Evolutionary conservation across 2,113 vertebrate genomes (phyloP).

Genomic region (Paradisaea rubra): DNA sequence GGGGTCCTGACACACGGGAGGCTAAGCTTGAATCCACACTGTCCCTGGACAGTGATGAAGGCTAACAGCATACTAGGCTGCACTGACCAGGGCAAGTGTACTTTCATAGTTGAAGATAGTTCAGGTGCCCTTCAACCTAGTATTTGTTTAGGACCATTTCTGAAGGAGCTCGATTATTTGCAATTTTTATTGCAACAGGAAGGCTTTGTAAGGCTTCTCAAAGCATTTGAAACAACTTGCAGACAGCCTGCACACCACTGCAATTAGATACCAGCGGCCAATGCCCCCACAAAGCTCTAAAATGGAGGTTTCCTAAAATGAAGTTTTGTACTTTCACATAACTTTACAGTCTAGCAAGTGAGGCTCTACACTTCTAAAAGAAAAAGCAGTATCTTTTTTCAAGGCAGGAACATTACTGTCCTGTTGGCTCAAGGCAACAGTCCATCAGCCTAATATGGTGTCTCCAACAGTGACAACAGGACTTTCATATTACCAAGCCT

Average conservation of each 20-base stretch:
- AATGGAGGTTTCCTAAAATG: not conserved
- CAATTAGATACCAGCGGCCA: not conserved
- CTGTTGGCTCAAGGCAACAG: not conserved
- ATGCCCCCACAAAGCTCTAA: not conserved
- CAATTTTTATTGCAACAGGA: not conserved
- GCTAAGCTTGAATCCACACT: not conserved
- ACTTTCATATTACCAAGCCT: not conserved
- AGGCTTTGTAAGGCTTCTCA: not conserved
- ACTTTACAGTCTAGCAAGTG: not conserved
- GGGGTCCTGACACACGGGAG: not conserved
- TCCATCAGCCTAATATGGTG: not conserved
- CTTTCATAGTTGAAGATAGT: not conserved
- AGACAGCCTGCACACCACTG: not conserved
- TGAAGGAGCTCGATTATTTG: not conserved
- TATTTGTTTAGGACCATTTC: not conserved
- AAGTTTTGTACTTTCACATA: not conserved
- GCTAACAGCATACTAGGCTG: not conserved
- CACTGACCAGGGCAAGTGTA: not conserved
- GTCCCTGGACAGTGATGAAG: not conserved
- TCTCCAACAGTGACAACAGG: not conserved
- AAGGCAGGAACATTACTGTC: not conserved
- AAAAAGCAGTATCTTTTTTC: not conserved
- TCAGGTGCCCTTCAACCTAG: not conserved
- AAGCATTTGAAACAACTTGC: not conserved
- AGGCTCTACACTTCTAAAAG: not conserved